phyloP scores from a whole-genome alignment of 2,888 invertebrate species.

The Stenolophus ochropezus region DNA sequence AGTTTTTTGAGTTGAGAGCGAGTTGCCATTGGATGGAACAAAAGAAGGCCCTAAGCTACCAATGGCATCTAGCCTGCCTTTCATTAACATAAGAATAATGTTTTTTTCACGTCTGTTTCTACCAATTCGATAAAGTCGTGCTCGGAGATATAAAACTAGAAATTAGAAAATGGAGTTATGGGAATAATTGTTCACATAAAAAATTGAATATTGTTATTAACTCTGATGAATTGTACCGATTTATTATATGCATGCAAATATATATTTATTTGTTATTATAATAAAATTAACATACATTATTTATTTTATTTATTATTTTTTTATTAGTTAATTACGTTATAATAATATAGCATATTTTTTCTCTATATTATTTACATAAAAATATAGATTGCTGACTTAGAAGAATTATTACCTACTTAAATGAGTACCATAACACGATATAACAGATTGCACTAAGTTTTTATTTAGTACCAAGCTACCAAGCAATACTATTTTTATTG shows the following conservation, averaged over 20 bases:
- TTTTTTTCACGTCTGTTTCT: conserved; percentile 37
- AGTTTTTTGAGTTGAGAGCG: conserved; percentile 49
- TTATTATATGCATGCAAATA: not conserved
- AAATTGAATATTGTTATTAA: not conserved
- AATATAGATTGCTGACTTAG: too few relatives aligned
- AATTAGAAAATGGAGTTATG: not conserved
- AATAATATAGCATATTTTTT: too few relatives aligned
- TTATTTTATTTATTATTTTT: too few relatives aligned
- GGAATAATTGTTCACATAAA: not conserved
- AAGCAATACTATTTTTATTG: too few relatives aligned
- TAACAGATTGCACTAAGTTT: too few relatives aligned
- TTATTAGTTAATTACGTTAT: too few relatives aligned
- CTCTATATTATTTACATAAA: too few relatives aligned
- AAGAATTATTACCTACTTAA: too few relatives aligned
- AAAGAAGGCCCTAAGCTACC: conserved; percentile 65
- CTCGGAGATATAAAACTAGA: not conserved
- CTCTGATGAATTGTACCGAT: not conserved
- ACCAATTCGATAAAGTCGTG: conserved; percentile 47
- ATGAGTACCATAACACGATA: too few relatives aligned
- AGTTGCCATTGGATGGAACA: conserved; percentile 65
- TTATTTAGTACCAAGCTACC: too few relatives aligned
- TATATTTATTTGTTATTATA: not conserved
- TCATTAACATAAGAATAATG: conserved; percentile 48
- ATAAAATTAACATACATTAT: not conserved
- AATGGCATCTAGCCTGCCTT: conserved; percentile 62